phyloP scores from a whole-genome alignment of 2,888 invertebrate species.

The Aphrophora alni region DNA sequence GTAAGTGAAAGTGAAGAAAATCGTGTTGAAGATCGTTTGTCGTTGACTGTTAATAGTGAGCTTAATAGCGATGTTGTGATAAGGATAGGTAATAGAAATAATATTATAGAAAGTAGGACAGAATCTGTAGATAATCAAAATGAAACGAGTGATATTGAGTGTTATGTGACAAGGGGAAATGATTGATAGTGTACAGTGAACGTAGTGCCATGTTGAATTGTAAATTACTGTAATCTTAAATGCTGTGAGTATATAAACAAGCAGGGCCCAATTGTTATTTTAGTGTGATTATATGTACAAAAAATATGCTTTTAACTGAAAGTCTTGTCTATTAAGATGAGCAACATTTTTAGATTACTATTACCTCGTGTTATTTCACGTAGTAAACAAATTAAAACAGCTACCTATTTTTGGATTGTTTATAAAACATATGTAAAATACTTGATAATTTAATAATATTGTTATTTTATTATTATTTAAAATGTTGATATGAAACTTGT shows the following conservation, averaged over 20 bases:
- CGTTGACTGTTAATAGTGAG: neutral
- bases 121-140: slow-evolving; percentile 6
- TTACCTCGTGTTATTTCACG: neutral
- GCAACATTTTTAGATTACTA: neutral
- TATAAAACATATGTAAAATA: slow-evolving; percentile 29
- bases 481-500: slow-evolving; percentile 22
- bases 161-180: neutral
- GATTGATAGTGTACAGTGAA: neutral
- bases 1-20: neutral
- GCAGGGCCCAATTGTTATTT: slow-evolving; percentile 37
- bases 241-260: neutral
- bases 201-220: neutral
- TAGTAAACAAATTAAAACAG: slow-evolving; percentile 16
- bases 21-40: neutral
- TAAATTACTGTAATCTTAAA: neutral
- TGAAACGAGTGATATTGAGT: neutral
- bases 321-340: neutral
- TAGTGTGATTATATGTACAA: slow-evolving; percentile 38
- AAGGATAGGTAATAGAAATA: neutral
- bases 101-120: neutral
- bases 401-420: slow-evolving; percentile 40
- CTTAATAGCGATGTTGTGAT: neutral
- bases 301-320: slow-evolving; percentile 25
- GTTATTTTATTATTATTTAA: slow-evolving; percentile 31
- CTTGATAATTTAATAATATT: slow-evolving; percentile 27